Evolutionary conservation across 2,888 invertebrate species (phyloP).

Genomic region (Stomorhina lunata): DNA sequence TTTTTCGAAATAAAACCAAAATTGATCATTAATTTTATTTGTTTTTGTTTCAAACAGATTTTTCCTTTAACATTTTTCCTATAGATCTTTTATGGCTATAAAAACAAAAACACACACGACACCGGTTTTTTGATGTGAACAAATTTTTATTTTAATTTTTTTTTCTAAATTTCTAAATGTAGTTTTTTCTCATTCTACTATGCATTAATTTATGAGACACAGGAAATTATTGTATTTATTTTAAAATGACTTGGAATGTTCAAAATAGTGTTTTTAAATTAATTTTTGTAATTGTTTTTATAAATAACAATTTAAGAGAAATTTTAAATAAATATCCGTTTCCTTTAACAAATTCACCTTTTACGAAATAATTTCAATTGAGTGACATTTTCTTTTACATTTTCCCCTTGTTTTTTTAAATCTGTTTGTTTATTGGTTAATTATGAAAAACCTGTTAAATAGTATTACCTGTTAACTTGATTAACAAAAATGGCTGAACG

Average conservation of each 20-base stretch:
- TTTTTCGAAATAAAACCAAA: neutral
- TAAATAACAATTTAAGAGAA: slow-evolving; percentile 10
- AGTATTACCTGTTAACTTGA: slow-evolving; percentile 22
- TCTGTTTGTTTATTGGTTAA: slow-evolving; percentile 13
- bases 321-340: slow-evolving; percentile 36
- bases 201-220: slow-evolving; percentile 3
- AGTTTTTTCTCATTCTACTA: neutral
- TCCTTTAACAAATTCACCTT: slow-evolving; percentile 31
- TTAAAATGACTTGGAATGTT: slow-evolving; percentile 4
- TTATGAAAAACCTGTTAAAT: neutral
- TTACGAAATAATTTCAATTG: neutral
- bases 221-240: slow-evolving; percentile 53
- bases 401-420: slow-evolving; percentile 5
- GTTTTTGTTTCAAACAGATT: slow-evolving; percentile 16
- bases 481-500: slow-evolving; percentile 28
- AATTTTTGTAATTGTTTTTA: slow-evolving; percentile 16
- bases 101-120: slow-evolving; percentile 48
- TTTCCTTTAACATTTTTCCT: neutral
- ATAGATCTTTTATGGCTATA: slow-evolving; percentile 37
- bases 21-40: slow-evolving; percentile 42
- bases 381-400: too few species aligned
- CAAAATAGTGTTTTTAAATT: neutral
- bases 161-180: neutral
- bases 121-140: slow-evolving; percentile 50
- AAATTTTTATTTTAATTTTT: slow-evolving; percentile 13